phyloP scores from a whole-genome alignment of 2,797 vertebrate species.

The Pipistrellus pipistrellus region DNA sequence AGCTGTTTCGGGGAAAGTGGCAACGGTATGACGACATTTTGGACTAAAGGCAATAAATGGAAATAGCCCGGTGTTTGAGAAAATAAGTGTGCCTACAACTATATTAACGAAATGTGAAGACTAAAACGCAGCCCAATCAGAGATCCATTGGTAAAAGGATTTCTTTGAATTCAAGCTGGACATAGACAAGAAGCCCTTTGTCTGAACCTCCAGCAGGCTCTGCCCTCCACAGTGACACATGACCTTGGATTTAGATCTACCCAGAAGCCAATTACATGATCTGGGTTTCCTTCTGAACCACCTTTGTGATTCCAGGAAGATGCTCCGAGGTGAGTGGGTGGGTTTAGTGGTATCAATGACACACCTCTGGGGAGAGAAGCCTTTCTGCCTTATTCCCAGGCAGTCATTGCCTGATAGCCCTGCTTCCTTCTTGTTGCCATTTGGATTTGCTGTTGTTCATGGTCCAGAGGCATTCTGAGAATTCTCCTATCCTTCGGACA shows the following conservation, averaged over 20 bases:
- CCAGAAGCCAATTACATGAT: background rate
- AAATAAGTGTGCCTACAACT: slow-evolving; percentile 8
- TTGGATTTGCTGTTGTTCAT: background rate
- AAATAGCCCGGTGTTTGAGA: background rate
- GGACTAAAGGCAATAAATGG: slow-evolving; percentile 20
- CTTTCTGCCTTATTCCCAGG: slow-evolving; percentile 12
- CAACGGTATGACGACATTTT: background rate
- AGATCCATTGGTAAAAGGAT: slow-evolving; percentile 9
- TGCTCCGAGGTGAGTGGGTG: background rate
- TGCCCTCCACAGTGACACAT: background rate
- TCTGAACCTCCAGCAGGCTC: background rate
- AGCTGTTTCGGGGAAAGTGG: slow-evolving; percentile 17
- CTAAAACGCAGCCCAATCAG: background rate
- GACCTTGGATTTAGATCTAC: background rate
- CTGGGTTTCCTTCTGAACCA: slow-evolving; percentile 48
- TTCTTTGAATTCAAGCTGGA: slow-evolving; percentile 38
- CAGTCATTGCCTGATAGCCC: background rate
- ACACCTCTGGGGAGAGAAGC: background rate
- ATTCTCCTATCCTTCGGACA: background rate
- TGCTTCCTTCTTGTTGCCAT: background rate
- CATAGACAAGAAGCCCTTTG: background rate
- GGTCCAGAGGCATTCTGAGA: background rate
- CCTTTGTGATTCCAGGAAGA: background rate
- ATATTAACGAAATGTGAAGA: slow-evolving; percentile 55
- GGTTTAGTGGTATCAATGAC: background rate